Percentiles rank a stretch among this genome's conserved stretches.
Evolutionary conservation across 2,113 vertebrate species (phyloP).

Genomic region (Dolichallabes microphthalmus): DNA sequence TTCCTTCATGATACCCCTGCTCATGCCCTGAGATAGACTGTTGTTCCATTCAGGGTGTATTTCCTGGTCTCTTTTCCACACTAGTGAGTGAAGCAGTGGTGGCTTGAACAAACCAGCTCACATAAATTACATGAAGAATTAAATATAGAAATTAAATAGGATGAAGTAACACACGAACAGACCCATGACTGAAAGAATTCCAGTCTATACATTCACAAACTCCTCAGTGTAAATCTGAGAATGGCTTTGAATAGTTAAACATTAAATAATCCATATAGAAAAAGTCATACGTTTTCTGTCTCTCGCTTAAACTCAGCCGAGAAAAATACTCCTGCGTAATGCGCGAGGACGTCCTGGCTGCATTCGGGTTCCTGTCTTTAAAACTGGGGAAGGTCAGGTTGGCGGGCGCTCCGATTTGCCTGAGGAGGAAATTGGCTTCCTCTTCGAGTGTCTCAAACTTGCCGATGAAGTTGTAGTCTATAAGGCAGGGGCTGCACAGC

Average conservation of each 20-base stretch:
- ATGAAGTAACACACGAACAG: slow-evolving; percentile 16
- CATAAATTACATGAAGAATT: not conserved
- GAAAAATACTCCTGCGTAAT: slow-evolving; percentile 75
- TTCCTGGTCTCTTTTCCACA: not conserved
- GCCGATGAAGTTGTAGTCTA: slow-evolving; percentile 91
- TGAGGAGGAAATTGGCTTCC: slow-evolving; percentile 87
- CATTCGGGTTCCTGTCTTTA: slow-evolving; percentile 77
- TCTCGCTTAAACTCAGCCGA: slow-evolving; percentile 88
- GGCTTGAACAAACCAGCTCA: not conserved
- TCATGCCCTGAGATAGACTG: not conserved
- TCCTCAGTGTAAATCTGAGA: slow-evolving; percentile 51
- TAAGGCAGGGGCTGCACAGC: slow-evolving; percentile 90
- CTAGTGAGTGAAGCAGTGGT: not conserved
- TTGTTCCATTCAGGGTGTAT: not conserved
- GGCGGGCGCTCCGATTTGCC: slow-evolving; percentile 74
- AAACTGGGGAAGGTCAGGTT: slow-evolving; percentile 79
- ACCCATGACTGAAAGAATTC: not conserved
- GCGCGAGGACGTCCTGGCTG: slow-evolving; percentile 73
- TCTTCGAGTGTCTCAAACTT: slow-evolving; percentile 93
- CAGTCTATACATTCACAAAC: not conserved
- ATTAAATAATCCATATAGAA: slow-evolving; percentile 96
- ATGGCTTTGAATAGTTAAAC: slow-evolving; percentile 90
- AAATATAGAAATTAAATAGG: not conserved
- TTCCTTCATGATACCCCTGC: not conserved
- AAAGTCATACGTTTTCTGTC: slow-evolving; percentile 88